Evolutionary conservation across 2,888 invertebrate genomes (phyloP), one percentile per base, ranked within the genome.

Genomic region (Poecilobothrus nobilitatus): DNA sequence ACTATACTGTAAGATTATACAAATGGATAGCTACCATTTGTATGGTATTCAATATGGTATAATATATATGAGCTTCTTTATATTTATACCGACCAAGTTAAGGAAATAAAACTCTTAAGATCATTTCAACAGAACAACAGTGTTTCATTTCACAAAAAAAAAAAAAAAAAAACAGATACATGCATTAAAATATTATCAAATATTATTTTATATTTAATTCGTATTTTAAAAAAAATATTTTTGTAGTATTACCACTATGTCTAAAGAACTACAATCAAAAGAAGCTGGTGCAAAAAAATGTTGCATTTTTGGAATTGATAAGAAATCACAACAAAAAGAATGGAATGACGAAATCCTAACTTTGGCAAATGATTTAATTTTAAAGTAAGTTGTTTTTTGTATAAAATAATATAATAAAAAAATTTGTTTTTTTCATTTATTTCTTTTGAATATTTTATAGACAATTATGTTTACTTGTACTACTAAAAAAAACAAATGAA

Each of bases 341-440:
- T 87, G 89, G 88, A 78, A 80, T 10, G 77, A 80, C n/a, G 84
- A 85, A 7, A 86, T 87, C 37, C 82, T 84, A 73, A 85, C 89
- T 65, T 82, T 88, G 27, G 12, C 33, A 41, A 21, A 63, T 2
- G 22, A 44, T 66, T 18, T 62, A 3, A 27, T 20, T 9, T 15
- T 18, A n/a, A 33, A 41, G 15, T 63, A 66, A n/a, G 20, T 21
- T 33, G 20, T 63, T 41, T 44, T n/a, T n/a, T n/a, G n/a, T 27
- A 27, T 27, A 5, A 4, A 27, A 27, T 27, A 27, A 27, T 20
- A 27, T 22, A 64, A 22, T 33, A 18, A 61, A 61, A n/a, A 63
- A 22, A 33, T 62, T 33, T 9, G 15, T 21, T 63, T 33, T 20
- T 63, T 33, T 20, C 1, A 33, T 5, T 33, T 66, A 65, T 68